phyloP scores from a whole-genome alignment of 2,113 vertebrate species.

The Petroica traversi region DNA sequence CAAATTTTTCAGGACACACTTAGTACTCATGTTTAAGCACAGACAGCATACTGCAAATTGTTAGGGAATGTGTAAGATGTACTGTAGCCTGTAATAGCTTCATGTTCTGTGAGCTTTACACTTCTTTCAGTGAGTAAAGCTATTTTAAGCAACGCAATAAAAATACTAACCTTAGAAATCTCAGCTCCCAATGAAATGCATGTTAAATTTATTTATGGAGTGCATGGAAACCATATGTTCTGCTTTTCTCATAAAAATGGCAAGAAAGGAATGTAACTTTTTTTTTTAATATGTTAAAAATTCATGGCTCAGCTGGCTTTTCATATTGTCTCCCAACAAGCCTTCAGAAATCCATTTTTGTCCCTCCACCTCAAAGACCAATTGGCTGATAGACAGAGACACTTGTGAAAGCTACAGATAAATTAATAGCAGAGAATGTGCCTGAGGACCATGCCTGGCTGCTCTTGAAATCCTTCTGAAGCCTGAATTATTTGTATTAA shows the following conservation, averaged over 20 bases:
- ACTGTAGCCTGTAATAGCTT: neutral
- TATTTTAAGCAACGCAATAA: constrained; percentile 13
- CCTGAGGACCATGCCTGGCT: constrained; percentile 72
- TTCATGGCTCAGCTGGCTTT: constrained; percentile 34
- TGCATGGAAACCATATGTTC: neutral
- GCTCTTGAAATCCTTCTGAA: constrained; percentile 77
- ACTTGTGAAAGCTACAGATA: constrained; percentile 66
- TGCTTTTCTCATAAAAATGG: constrained; percentile 20
- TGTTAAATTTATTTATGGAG: neutral
- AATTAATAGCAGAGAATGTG: constrained; percentile 75
- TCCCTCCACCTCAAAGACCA: constrained; percentile 58
- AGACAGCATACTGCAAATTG: neutral
- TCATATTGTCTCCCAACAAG: constrained; percentile 55
- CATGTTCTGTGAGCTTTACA: neutral
- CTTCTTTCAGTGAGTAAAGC: neutral
- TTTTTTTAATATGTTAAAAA: constrained; percentile 20
- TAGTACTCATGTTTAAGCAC: neutral
- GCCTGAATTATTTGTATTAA: constrained; percentile 84
- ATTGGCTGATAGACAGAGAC: constrained; percentile 68
- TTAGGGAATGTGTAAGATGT: neutral
- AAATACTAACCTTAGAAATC: constrained; percentile 9
- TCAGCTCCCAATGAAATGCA: neutral
- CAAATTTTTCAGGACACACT: neutral
- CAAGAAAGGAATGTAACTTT: neutral
- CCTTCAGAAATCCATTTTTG: constrained; percentile 73